Percentiles rank a stretch among this genome's conserved stretches.
phyloP scores from a whole-genome alignment of 2,888 invertebrate species.

The Diaprepes abbreviatus region DNA sequence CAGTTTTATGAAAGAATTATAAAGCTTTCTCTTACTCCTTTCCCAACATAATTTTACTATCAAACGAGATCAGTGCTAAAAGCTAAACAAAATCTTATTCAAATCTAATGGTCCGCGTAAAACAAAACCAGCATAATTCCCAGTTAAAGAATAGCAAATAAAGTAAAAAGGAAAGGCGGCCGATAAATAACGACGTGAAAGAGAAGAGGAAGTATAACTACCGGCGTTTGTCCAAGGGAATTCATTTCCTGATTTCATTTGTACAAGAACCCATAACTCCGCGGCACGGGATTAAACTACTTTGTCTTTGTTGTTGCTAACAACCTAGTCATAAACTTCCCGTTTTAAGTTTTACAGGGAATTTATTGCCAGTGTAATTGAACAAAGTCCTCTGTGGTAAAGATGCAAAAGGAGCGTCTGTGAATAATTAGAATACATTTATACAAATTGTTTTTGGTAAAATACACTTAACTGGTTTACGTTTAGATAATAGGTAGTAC shows the following conservation, averaged over 20 bases:
- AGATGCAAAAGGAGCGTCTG: conserved; percentile 11
- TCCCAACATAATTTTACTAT: too few relatives aligned
- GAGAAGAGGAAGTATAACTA: conserved; percentile 64
- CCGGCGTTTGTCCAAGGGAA: conserved; percentile 65
- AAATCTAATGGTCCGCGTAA: conserved; percentile 13
- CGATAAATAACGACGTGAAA: conserved; percentile 66
- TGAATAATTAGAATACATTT: conserved; percentile 20
- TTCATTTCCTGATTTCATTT: conserved; percentile 69
- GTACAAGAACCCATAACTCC: conserved; percentile 65
- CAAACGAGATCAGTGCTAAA: neutral
- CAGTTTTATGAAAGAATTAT: too few relatives aligned
- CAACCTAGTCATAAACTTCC: conserved; percentile 54
- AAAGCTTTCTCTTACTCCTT: too few relatives aligned
- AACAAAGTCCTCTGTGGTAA: conserved; percentile 38
- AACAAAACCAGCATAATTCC: conserved; percentile 29
- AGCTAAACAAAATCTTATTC: conserved; percentile 10
- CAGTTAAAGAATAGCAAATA: conserved; percentile 50
- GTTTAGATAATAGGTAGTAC: neutral
- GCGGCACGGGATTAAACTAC: conserved; percentile 62
- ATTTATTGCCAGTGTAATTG: conserved; percentile 44
- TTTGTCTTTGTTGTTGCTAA: conserved; percentile 63
- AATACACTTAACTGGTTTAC: neutral
- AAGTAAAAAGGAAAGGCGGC: conserved; percentile 63
- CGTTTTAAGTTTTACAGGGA: conserved; percentile 47
- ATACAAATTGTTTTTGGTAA: conserved; percentile 19